Base-by-base conservation (phyloP, 1,140 invertebrate species). In the Zaprionus inermis region DNA sequence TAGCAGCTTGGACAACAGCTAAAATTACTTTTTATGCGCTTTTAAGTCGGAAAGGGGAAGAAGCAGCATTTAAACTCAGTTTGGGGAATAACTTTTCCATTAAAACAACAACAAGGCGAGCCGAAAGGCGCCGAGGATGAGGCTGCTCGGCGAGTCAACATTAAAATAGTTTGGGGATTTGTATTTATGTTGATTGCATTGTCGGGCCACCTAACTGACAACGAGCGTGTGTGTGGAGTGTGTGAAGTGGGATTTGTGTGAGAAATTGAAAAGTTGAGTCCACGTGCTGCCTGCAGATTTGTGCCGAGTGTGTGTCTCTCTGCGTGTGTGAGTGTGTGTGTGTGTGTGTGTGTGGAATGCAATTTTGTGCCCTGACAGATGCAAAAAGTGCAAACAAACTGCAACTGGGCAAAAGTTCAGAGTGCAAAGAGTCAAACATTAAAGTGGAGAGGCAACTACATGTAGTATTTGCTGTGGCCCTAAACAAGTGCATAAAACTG, bases 171-270 rank as follows among this genome's bases (percentile, higher is more conserved):
- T 88, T 88, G 70, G 84, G 85, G 85, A 88, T 88, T 84, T 88
- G 85, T 88, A 89, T 88, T 88, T 90, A 88, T 88, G 84, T 90
- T 90, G 84, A 88, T 90, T 88, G 84, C 84, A 90, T 88, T 89
- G 80, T 89, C 74, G 71, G 49, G 57, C 66, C 77, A 89, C 55
- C 67, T 80, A 83, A 74, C 70, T 79, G 74, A 59, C 56, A 61
- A 18, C 58, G 16, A 55, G n/a, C 22, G 61, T 76, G 51, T 65
- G 59, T 51, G 34, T 38, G 55, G n/a, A 55, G 24, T 61, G 51
- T 69, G 20, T 46, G 36, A 66, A 64, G 49, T 63, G 74, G 74
- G 69, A 72, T 79, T 77, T 79, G 77, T 79, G 69, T 60, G 68
- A 58, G 51, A 89, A 89, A 88, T 88, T 89, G 83, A 89, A 89